Evolutionary conservation across 2,888 invertebrate species (phyloP).

Genomic region (Dromius quadrimaculatus): DNA sequence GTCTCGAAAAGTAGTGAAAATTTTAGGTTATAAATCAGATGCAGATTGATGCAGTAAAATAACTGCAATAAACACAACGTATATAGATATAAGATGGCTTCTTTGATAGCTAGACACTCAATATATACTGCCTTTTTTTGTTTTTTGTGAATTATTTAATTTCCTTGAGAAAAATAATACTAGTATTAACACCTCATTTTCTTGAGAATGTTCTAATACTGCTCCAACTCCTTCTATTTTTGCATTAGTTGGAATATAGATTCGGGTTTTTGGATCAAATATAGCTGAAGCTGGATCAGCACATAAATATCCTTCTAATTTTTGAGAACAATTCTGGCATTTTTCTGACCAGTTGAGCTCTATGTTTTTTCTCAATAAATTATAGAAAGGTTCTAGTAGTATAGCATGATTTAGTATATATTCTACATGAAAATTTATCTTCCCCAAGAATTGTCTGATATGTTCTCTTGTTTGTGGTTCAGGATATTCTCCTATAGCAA

Average conservation of each 20-base stretch:
- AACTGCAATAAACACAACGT: too few species aligned
- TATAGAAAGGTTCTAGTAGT: conserved; percentile 11
- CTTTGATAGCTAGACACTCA: too few species aligned
- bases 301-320: conserved; percentile 17
- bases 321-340: background rate
- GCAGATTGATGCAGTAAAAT: too few species aligned
- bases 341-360: background rate
- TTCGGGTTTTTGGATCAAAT: conserved; percentile 49
- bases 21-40: too few species aligned
- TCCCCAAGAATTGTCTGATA: conserved; percentile 38
- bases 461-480: conserved; percentile 35
- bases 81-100: too few species aligned
- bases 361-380: conserved; percentile 4
- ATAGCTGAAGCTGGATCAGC: conserved; percentile 39
- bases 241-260: conserved; percentile 51
- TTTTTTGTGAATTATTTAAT: too few species aligned
- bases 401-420: conserved; percentile 42
- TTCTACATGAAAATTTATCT: conserved; percentile 39
- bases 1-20: too few species aligned
- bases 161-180: too few species aligned
- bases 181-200: too few species aligned
- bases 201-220: conserved; percentile 51
- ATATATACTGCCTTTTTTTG: too few species aligned
- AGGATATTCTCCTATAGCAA: conserved; percentile 14
- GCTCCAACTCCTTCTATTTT: conserved; percentile 47